Evolutionary conservation across 2,113 vertebrate genomes (phyloP).

Genomic region (Hassar affinis): DNA sequence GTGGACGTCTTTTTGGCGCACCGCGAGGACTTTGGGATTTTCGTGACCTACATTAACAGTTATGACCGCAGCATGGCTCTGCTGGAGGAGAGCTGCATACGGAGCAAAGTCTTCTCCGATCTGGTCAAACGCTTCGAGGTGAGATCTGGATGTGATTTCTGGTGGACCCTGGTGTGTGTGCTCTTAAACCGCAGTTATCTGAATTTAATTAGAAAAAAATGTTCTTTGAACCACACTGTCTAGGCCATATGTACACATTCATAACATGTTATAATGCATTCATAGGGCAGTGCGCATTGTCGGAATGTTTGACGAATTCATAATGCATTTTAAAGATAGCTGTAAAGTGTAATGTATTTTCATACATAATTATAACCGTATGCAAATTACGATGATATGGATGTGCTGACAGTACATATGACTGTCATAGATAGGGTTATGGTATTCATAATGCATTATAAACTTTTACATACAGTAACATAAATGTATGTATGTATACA

Average conservation of each 20-base stretch:
- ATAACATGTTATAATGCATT: background rate
- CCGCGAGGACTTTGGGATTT: conserved; percentile 80
- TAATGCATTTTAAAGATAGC: background rate
- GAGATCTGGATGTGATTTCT: conserved; percentile 48
- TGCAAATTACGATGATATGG: background rate
- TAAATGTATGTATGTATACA: too few relatives aligned
- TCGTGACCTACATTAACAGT: conserved; percentile 82
- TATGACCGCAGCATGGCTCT: conserved; percentile 85
- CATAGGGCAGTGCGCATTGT: background rate
- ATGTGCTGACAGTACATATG: background rate
- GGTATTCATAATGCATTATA: background rate
- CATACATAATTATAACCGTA: background rate
- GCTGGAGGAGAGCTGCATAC: conserved; percentile 80
- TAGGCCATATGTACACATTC: too few relatives aligned
- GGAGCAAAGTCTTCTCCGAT: conserved; percentile 73
- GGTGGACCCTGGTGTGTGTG: too few relatives aligned
- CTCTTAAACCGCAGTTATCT: too few relatives aligned
- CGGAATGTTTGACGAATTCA: background rate
- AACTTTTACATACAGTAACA: background rate
- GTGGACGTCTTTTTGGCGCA: conserved; percentile 85
- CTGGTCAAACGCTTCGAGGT: conserved; percentile 86
- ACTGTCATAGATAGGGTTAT: background rate
- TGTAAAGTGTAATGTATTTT: background rate
- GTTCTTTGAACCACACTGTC: too few relatives aligned
- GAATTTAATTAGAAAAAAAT: too few relatives aligned